Evolutionary conservation across 2,888 invertebrate genomes (phyloP).

Genomic region (Octodonta nipae): DNA sequence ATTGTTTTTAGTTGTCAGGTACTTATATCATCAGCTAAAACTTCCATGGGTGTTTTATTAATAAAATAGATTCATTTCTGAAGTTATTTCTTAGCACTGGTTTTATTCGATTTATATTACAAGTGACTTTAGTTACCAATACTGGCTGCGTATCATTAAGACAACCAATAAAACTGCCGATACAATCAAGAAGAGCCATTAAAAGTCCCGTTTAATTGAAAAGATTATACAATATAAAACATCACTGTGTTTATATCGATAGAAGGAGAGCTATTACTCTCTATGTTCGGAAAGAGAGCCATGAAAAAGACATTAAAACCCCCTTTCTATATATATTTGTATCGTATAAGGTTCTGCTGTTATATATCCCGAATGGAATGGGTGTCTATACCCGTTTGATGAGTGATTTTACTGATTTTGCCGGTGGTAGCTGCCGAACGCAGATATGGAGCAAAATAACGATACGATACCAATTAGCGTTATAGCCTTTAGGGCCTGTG

Average conservation of each 20-base stretch:
- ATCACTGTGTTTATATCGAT: constrained; percentile 2
- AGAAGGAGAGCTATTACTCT: background rate
- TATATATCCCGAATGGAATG: constrained; percentile 10
- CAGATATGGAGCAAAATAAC: constrained; percentile 24
- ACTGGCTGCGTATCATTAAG: too few relatives aligned
- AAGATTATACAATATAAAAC: background rate
- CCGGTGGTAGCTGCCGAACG: constrained; percentile 22
- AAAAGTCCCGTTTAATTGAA: constrained; percentile 2
- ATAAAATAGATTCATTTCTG: too few relatives aligned
- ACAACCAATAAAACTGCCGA: too few relatives aligned
- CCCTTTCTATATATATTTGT: constrained; percentile 5
- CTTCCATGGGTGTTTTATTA: too few relatives aligned
- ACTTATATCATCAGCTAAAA: too few relatives aligned
- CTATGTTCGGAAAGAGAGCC: background rate
- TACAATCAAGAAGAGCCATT: constrained; percentile 3
- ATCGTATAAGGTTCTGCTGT: constrained; percentile 9
- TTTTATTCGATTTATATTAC: too few relatives aligned
- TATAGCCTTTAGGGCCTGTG: constrained; percentile 19
- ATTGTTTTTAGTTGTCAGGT: too few relatives aligned
- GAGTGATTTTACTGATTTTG: constrained; percentile 27
- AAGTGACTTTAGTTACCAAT: too few relatives aligned
- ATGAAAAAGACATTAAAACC: constrained; percentile 2
- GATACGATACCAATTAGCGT: constrained; percentile 28
- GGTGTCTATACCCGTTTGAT: constrained; percentile 26
- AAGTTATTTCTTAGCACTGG: too few relatives aligned